Evolutionary conservation across 2,113 vertebrate species (phyloP).

Genomic region (Chrysochloris asiatica): DNA sequence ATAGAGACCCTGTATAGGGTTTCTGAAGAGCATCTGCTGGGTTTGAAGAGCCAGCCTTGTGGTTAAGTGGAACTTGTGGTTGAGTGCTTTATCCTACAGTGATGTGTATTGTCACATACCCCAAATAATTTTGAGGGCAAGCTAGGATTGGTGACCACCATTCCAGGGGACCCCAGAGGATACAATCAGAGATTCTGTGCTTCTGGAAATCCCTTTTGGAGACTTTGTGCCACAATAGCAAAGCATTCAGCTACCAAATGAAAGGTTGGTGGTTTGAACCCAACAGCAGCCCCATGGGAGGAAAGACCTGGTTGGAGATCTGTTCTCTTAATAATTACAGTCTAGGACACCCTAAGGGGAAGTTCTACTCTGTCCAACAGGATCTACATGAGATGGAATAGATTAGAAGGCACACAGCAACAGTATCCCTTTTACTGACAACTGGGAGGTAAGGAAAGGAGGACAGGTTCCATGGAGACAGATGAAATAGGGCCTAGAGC

Average conservation of each 20-base stretch:
- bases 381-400: neutral
- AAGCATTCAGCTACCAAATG: neutral
- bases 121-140: neutral
- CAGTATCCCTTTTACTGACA: slow-evolving; percentile 9
- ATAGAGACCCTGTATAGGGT: no score
- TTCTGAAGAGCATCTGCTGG: no score
- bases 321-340: neutral
- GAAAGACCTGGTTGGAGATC: neutral
- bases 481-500: slow-evolving; percentile 54
- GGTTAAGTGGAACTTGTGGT: no score
- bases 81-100: no score
- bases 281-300: neutral
- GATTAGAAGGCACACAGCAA: neutral
- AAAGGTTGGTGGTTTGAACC: neutral
- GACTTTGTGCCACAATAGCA: neutral
- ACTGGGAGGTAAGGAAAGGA: neutral
- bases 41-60: no score
- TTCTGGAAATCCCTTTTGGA: neutral
- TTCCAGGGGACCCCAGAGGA: neutral
- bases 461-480: neutral
- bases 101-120: neutral
- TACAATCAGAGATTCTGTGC: neutral
- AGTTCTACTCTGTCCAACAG: neutral
- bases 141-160: neutral
- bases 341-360: neutral